Percentiles rank a stretch among this genome's conserved stretches.
These are phyloP conservation scores for Nothura maculosa DNA, from an alignment of 2,797 vertebrate genomes.

Conservation along the genomic window DNA sequence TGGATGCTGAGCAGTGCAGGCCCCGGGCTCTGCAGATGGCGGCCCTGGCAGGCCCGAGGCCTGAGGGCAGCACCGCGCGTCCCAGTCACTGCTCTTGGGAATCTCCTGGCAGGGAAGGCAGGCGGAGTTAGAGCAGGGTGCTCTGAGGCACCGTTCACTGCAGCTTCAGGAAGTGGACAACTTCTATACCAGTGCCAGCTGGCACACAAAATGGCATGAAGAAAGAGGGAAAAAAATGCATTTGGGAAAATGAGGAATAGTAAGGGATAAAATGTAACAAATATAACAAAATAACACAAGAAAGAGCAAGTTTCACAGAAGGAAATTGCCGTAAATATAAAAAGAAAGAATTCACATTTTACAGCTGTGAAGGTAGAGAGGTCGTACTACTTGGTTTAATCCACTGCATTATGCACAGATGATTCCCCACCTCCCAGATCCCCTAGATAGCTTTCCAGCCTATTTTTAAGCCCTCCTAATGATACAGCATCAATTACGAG, in stretches of 20 bases:
- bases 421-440: neutral
- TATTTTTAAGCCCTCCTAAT: neutral
- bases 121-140: neutral
- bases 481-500: neutral
- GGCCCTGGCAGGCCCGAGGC: neutral
- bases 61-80: accelerated
- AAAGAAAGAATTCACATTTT: neutral
- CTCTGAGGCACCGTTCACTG: neutral
- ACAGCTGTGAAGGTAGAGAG: neutral
- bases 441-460: neutral
- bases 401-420: neutral
- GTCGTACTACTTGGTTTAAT: neutral
- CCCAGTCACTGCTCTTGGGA: neutral
- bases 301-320: neutral
- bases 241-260: neutral
- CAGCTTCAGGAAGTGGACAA: neutral
- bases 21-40: neutral
- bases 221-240: neutral
- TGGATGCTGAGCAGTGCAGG: neutral
- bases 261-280: neutral
- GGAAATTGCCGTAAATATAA: neutral
- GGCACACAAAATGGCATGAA: neutral
- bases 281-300: neutral
- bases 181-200: neutral
- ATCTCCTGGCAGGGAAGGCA: neutral